A percentile compares a stretch with the other conserved stretches of the same genome.
Conservation (phyloP, 92 coral and sea anemone species). For the Porites evermanni region DNA sequence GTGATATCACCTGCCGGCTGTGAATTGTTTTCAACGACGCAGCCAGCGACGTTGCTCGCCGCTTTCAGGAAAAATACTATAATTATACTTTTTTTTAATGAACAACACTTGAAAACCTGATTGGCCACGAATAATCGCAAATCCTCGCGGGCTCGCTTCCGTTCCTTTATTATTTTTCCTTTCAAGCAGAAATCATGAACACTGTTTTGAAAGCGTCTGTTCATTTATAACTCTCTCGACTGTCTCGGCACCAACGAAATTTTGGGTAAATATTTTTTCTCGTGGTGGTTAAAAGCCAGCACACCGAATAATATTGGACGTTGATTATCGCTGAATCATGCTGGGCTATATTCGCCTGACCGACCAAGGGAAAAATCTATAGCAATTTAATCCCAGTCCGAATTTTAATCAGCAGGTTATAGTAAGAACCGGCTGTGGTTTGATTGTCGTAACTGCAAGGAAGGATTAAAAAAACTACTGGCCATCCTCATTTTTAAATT, state of each 20-base stretch:
- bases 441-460: too few species aligned
- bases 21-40: not conserved
- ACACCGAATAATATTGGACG: not conserved
- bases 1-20: conserved; percentile 37
- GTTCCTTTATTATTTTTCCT: not conserved
- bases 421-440: not conserved
- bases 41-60: not conserved
- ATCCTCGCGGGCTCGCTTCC: not conserved
- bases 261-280: not conserved
- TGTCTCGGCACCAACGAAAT: conserved; percentile 11
- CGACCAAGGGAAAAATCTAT: not conserved
- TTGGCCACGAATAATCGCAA: not conserved
- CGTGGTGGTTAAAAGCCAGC: not conserved
- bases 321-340: not conserved
- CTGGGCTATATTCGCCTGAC: not conserved
- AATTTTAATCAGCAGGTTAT: not conserved
- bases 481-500: too few species aligned
- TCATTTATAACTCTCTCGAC: not conserved
- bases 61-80: conserved; percentile 1
- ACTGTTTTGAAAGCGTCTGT: not conserved
- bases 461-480: too few species aligned
- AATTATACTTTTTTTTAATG: not conserved
- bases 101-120: not conserved
- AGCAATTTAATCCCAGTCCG: not conserved
- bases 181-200: not conserved